These are phyloP conservation scores for Schrankia costaestrigalis DNA, from an alignment of 2,888 invertebrate species.

Conservation along the genomic window DNA sequence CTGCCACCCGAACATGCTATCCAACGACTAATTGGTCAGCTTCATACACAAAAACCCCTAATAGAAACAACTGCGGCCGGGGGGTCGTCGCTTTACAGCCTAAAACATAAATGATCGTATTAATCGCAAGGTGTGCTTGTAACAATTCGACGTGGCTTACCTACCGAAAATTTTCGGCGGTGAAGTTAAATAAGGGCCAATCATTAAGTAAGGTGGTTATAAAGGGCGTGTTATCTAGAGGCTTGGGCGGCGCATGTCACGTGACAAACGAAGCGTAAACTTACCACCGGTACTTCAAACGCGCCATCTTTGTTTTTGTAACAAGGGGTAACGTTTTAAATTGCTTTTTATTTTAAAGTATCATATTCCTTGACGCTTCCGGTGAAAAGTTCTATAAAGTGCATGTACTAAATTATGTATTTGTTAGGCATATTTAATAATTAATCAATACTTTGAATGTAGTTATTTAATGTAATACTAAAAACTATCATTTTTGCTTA, in stretches of 20 bases:
- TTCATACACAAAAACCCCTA: slow-evolving; percentile 70
- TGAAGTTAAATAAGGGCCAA: slow-evolving; percentile 50
- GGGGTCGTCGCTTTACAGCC: slow-evolving; percentile 52
- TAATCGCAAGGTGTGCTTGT: slow-evolving; percentile 40
- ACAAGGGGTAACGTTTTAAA: slow-evolving; percentile 43
- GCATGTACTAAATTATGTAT: too few species aligned
- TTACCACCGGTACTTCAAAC: slow-evolving; percentile 53
- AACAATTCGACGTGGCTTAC: slow-evolving; percentile 29
- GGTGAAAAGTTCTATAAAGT: slow-evolving; percentile 11
- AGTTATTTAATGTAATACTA: too few species aligned
- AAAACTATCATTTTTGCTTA: too few species aligned
- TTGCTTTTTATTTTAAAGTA: slow-evolving; percentile 31
- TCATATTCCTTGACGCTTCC: slow-evolving; percentile 29
- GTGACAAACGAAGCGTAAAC: slow-evolving; percentile 62
- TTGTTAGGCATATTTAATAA: too few species aligned
- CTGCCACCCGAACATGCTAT: slow-evolving; percentile 71
- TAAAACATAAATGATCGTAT: slow-evolving; percentile 51
- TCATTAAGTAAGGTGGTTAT: slow-evolving; percentile 50
- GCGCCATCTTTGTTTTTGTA: slow-evolving; percentile 67
- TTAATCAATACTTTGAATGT: too few species aligned
- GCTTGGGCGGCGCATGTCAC: slow-evolving; percentile 65
- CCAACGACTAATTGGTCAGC: slow-evolving; percentile 72
- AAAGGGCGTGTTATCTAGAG: slow-evolving; percentile 64
- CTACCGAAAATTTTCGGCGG: slow-evolving; percentile 45
- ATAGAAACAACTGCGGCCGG: slow-evolving; percentile 56